Percentiles rank a stretch among this genome's conserved stretches.
Conservation (phyloP, 2,797 vertebrate genomes). For the Trachops cirrhosus region DNA sequence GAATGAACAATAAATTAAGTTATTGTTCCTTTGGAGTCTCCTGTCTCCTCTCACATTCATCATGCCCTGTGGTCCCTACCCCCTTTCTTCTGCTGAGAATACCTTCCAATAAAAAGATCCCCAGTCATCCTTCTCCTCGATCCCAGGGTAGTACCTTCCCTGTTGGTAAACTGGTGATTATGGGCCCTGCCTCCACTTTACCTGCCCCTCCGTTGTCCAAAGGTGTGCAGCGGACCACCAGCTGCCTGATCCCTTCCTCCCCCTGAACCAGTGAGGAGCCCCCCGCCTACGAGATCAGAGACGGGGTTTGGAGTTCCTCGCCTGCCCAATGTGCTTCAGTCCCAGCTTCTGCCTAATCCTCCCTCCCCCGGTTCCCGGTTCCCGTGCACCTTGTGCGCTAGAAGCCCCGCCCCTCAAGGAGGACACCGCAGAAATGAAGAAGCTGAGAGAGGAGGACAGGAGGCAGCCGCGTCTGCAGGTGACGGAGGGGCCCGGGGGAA, state of each 20-base stretch:
- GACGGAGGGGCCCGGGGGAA: background rate
- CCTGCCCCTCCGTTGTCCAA: background rate
- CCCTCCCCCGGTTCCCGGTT: background rate
- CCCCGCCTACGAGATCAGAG: background rate
- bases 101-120: background rate
- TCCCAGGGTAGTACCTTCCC: background rate
- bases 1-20: background rate
- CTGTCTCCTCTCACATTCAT: background rate
- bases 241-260: background rate
- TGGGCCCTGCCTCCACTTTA: fast-evolving
- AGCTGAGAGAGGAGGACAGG: background rate
- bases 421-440: background rate
- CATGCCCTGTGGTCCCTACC: background rate
- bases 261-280: background rate
- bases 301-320: background rate
- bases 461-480: fast-evolving
- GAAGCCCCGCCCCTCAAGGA: background rate
- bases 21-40: background rate
- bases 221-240: fast-evolving
- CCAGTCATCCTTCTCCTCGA: background rate
- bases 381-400: background rate
- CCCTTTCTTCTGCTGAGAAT: background rate
- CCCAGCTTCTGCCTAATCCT: background rate
- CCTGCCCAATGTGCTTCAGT: background rate
- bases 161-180: background rate